Conservation (phyloP, 2,888 invertebrate genomes). For the Drosophila aldrichi region DNA sequence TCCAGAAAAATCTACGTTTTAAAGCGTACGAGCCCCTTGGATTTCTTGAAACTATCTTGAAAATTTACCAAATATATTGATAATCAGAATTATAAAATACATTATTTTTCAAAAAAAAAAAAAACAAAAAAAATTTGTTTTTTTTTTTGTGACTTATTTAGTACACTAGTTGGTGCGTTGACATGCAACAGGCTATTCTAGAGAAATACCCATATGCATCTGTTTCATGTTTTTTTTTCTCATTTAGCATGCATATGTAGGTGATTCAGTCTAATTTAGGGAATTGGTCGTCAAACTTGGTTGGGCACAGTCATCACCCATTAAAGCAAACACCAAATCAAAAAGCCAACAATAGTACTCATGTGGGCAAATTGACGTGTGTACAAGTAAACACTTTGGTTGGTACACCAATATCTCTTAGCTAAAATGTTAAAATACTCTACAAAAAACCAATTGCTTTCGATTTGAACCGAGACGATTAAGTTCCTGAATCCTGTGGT, state of each 20-base stretch:
- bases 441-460: background rate
- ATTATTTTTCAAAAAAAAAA: too few relatives aligned
- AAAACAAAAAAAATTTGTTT: too few relatives aligned
- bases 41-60: too few relatives aligned
- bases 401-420: background rate
- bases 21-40: too few relatives aligned
- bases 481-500: background rate
- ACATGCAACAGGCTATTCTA: too few relatives aligned
- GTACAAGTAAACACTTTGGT: slow-evolving; percentile 1
- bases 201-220: slow-evolving; percentile 5
- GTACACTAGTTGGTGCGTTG: too few relatives aligned
- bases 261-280: slow-evolving; percentile 83
- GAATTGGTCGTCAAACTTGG: slow-evolving; percentile 79
- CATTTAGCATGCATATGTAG: slow-evolving; percentile 58
- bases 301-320: slow-evolving; percentile 33
- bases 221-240: slow-evolving; percentile 26
- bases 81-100: too few relatives aligned
- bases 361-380: background rate
- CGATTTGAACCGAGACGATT: background rate
- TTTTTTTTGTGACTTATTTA: too few relatives aligned
- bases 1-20: too few relatives aligned
- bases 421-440: background rate
- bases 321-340: slow-evolving; percentile 50
- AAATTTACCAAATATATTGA: too few relatives aligned
- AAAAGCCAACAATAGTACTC: slow-evolving; percentile 31